Evolutionary conservation across 2,797 vertebrate genomes (phyloP), one percentile per base, ranked within the genome.

Genomic region (Anas acuta): DNA sequence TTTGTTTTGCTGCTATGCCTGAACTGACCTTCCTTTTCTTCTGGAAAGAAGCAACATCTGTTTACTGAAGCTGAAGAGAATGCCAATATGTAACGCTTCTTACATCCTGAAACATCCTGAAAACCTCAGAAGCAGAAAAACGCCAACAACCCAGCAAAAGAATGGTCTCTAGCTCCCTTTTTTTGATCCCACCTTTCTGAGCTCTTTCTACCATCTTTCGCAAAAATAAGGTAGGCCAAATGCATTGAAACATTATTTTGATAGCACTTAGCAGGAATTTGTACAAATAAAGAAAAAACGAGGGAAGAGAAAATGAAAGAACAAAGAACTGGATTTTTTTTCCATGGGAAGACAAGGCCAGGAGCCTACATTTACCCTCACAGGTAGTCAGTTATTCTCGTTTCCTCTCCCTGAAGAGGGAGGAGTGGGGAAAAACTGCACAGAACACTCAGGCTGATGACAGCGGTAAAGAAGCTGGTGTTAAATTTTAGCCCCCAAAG

Each of bases 401-500:
- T 66, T 43, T 84, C 47, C 80, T 74, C 74, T 76, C 58, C 47
- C 43, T 45, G 71, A 49, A 4, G 32, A 64, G 33, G 11, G 41
- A 92, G n/a, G 15, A 72, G 2, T 30, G 30, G 32, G 32, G 65
- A 94, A 83, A 87, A 70, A 5, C 61, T 82, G 77, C 16, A 69
- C 28, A 93, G 67, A 74, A 84, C 39, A 23, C 45, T 39, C 4
- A 12, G 9, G 32, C 7, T 62, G 64, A 79, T 28, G 33, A 45
- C 49, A 88, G 7, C 13, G 35, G 49, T 79, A 78, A 70, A 84
- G 26, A 19, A 75, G 17, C 2, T 8, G 56, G 90, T 17, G 64
- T 60, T 79, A 91, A 76, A 88, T 62, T 83, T 87, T 80, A 84
- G 41, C 75, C 78, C 84, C 89, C 43, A 65, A 90, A 82, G 73